Conservation (phyloP, 2,113 vertebrate genomes). For the Machaerirhynchus nigripectus region DNA sequence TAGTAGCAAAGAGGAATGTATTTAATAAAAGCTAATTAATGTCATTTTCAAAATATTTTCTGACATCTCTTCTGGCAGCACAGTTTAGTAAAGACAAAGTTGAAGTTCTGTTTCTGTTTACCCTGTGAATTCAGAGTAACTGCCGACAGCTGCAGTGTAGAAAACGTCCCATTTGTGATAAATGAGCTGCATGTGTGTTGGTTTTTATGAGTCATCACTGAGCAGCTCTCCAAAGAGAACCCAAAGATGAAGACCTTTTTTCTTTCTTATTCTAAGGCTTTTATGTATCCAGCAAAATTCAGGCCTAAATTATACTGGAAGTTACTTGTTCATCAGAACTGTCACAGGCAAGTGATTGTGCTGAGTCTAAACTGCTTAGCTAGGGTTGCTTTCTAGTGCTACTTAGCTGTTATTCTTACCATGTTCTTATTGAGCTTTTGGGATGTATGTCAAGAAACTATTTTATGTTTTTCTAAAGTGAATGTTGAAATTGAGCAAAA, state of each 20-base stretch:
- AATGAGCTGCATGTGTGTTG: constrained; percentile 13
- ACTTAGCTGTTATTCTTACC: background rate
- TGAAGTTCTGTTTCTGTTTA: constrained; percentile 19
- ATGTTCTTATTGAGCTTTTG: background rate
- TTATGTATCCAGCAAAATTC: background rate
- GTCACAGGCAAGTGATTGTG: background rate
- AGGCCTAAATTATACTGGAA: background rate
- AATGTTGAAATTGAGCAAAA: background rate
- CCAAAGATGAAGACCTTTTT: background rate
- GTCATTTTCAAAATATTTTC: background rate
- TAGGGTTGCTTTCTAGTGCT: background rate
- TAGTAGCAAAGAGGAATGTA: background rate
- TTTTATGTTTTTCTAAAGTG: background rate
- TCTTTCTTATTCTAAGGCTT: background rate
- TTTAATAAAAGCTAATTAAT: background rate
- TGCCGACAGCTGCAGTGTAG: constrained; percentile 31
- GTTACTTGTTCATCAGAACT: background rate
- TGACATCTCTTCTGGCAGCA: background rate
- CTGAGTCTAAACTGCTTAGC: background rate
- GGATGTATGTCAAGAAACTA: background rate
- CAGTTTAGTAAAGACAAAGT: constrained; percentile 31
- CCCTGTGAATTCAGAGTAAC: background rate
- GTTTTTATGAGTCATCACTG: constrained; percentile 35
- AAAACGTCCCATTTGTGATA: constrained; percentile 1
- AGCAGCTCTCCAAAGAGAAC: background rate